Evolutionary conservation across 2,113 vertebrate genomes (phyloP), one percentile per base, ranked within the genome.

Genomic region (Saguinus midas): DNA sequence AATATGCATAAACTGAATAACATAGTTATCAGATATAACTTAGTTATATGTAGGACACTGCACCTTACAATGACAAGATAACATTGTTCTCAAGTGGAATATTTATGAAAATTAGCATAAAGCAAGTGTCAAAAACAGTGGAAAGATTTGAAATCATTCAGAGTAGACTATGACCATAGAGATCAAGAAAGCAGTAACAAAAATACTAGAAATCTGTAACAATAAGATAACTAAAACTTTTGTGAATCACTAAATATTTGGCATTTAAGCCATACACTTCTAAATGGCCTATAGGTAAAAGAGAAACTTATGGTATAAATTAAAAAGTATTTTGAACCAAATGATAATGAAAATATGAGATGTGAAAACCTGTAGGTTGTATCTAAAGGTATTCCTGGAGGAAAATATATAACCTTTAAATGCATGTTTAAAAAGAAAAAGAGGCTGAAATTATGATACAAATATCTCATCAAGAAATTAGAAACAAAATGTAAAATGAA

Each of bases 261-360:
- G 40, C 87, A 87, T 86, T 83, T 88, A 87, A 79, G 8, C 45
- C 32, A 58, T 82, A 43, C 29, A 78, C 23, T 90, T 84, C 48
- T 84, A 83, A 80, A 86, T 95, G 93, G 45, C 35, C 13, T 72
- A 50, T 66, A 94, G 21, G 2, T 13, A 4, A 94, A 91, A 90
- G 48, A 89, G 8, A 18, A 91, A 97, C 85, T 72, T 91, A 40
- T 35, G 27, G 40, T 68, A 3, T 91, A 83, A 72, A 81, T 91
- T 88, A 86, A 80, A 55, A 94, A 89, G 35, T 96, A 92, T 87
- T 84, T 94, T 92, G 11, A 97, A 80, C 18, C 61, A 92, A 87
- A 68, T 55, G 0, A 90, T 58, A 87, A 75, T 86, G 43, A 89
- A 76, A 94, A 94, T 78, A 86, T 86, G 10, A 83, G 27, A 72